Base-by-base conservation (phyloP, 64 coral and sea anemone genomes). In the Stylophora pistillata region DNA sequence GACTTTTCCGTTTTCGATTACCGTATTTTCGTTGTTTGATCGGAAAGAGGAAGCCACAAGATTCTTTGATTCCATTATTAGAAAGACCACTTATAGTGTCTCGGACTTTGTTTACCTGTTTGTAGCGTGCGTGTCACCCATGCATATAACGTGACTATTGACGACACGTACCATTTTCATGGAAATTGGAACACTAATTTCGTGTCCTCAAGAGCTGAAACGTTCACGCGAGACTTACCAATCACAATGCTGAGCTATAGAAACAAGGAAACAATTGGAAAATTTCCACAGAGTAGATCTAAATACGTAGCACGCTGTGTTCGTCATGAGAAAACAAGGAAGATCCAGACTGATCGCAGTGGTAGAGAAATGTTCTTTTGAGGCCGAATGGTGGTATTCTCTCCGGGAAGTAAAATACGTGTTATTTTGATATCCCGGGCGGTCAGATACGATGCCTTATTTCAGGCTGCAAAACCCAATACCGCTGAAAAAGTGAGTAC, bases 401-500 rank as follows among this genome's bases (percentile, higher is more conserved):
- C 9, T 76, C 37, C 3, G 17, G 73, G 73, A 16, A 18, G 29
- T 76, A 21, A 52, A 54, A 76, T 20, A 52, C 37, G 15, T 30
- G 29, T 74, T 13, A 68, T 68, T 9, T 68, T 53, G 20, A 13
- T 16, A 2, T 20, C 1, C 34, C 32, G 33, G 33, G 73, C 21
- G 37, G 73, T 76, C 33, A 52, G 55, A 82, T 70, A 84, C 12
- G 2, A 84, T 84, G 80, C 80, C 80, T 33, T 29, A 68, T 69
- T 84, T 69, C 58, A 84, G 20, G 60, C 23, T 84, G 23, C 28
- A 84, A 2, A 84, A 55, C 58, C 80, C 80, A 53, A 62, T 84
- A 20, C 32, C 60, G 10, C 47, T 84, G 13, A 84, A 70, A 70
- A 84, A 17, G 80, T 84, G 53, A 84, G 80, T 70, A 70, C 1